Evolutionary conservation across 2,888 invertebrate species (phyloP).

Genomic region (Brachyptera putata): DNA sequence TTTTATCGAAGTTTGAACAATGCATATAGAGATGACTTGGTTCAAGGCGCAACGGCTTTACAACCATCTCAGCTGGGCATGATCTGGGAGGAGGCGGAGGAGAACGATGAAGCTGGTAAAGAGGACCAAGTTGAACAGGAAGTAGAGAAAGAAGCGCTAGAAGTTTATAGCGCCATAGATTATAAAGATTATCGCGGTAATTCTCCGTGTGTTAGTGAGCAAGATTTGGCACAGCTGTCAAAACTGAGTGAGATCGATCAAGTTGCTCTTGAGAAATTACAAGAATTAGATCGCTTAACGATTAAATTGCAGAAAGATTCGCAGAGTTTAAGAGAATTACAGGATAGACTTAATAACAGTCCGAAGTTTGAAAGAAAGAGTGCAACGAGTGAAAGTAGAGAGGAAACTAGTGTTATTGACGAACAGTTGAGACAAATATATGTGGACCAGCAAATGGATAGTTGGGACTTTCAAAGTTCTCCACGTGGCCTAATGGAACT

Average conservation of each 20-base stretch:
- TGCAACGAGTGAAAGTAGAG: slow-evolving; percentile 41
- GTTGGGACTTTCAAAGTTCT: slow-evolving; percentile 66
- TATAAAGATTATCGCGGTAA: slow-evolving; percentile 74
- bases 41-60: slow-evolving; percentile 53
- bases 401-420: slow-evolving; percentile 62
- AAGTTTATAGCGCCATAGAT: slow-evolving; percentile 70
- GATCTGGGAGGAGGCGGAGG: slow-evolving; percentile 84
- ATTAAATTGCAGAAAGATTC: slow-evolving; percentile 74
- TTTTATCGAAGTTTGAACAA: slow-evolving; percentile 85
- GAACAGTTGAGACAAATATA: slow-evolving; percentile 67
- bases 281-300: slow-evolving; percentile 72
- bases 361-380: slow-evolving; percentile 14
- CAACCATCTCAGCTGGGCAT: slow-evolving; percentile 68
- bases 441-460: slow-evolving; percentile 56
- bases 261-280: slow-evolving; percentile 71
- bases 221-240: slow-evolving; percentile 70
- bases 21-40: slow-evolving; percentile 77
- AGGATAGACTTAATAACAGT: slow-evolving; percentile 49
- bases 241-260: slow-evolving; percentile 72
- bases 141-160: slow-evolving; percentile 48
- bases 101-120: slow-evolving; percentile 52
- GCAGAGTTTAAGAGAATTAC: slow-evolving; percentile 69
- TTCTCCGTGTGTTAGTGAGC: slow-evolving; percentile 70
- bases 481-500: slow-evolving; percentile 60
- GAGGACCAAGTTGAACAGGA: slow-evolving; percentile 32